phyloP scores from a whole-genome alignment of 2,797 vertebrate genomes.

The Paramormyrops hopkinsi region DNA sequence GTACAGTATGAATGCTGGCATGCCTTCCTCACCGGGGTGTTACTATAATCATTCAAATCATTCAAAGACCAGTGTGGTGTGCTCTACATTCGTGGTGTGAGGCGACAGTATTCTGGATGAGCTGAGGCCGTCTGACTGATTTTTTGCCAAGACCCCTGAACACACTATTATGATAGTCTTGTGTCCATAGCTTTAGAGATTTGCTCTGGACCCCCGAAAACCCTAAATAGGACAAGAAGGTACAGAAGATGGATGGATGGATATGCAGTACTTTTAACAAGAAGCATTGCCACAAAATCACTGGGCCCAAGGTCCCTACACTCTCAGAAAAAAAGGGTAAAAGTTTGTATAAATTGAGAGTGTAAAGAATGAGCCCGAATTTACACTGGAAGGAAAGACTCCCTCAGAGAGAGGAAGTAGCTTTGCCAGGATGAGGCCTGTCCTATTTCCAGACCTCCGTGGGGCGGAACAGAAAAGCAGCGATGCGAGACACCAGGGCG shows the following conservation, averaged over 20 bases:
- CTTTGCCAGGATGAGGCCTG: neutral
- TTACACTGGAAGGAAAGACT: neutral
- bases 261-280: neutral
- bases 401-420: neutral
- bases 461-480: neutral
- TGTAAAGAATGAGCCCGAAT: neutral
- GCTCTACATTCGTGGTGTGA: neutral
- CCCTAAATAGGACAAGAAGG: neutral
- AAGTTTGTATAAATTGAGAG: neutral
- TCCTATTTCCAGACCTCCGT: neutral
- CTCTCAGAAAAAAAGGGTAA: neutral
- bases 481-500: neutral
- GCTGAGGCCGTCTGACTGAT: neutral
- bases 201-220: neutral
- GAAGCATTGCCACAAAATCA: neutral
- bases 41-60: neutral
- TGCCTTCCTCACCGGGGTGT: neutral
- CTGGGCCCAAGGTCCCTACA: neutral
- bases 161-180: neutral
- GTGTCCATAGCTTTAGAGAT: neutral
- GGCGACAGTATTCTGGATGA: neutral
- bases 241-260: neutral
- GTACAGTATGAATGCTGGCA: neutral
- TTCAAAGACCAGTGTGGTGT: neutral
- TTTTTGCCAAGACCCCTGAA: neutral